Base-by-base conservation (phyloP, 2,888 invertebrate genomes). In the Ptilodon capucinus region DNA sequence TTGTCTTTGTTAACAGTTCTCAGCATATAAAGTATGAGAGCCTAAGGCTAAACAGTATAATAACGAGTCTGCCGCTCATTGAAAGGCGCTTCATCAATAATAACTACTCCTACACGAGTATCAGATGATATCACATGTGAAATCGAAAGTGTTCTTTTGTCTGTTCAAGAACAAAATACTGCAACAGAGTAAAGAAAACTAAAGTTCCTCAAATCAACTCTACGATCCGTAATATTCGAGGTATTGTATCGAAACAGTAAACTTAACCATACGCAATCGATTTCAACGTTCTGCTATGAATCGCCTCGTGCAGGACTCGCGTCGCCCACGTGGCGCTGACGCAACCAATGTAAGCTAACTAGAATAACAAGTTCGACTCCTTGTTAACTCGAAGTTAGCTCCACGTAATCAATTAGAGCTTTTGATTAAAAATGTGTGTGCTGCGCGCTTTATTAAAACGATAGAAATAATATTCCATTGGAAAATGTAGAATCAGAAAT, bases 81-180 rank as follows among this genome's bases (percentile, higher is more conserved):
- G 57, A 54, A 60, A 57, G 46, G 40, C 56, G 61, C 54, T 54
- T 57, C 49, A 56, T 58, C 59, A 62, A 56, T 61, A 66, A 59
- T 63, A 65, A 57, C 63, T 42, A 61, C 74, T 57, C 81, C 80
- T 64, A 76, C 77, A 59, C 63, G 52, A 46, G 44, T 48, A 48
- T 45, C 51, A 59, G 64, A 75, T 84, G 86, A 85, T 81, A 81
- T 86, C 84, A 84, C 68, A 71, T 40, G 59, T 68, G 71, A 82
- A 84, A 87, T 79, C 79, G 86, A 86, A 86, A 86, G 87, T 81
- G 65, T 48, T 56, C n/a, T 51, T 54, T 54, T 60, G 57, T 54
- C 59, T 63, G 56, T 44, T 53, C 49, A 54, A 43, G 57, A 55
- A 53, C 51, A 47, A 42, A 51, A n/a, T n/a, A n/a, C n/a, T n/a